Evolutionary conservation across 2,797 vertebrate genomes (phyloP).

Genomic region (Salmo trutta): DNA sequence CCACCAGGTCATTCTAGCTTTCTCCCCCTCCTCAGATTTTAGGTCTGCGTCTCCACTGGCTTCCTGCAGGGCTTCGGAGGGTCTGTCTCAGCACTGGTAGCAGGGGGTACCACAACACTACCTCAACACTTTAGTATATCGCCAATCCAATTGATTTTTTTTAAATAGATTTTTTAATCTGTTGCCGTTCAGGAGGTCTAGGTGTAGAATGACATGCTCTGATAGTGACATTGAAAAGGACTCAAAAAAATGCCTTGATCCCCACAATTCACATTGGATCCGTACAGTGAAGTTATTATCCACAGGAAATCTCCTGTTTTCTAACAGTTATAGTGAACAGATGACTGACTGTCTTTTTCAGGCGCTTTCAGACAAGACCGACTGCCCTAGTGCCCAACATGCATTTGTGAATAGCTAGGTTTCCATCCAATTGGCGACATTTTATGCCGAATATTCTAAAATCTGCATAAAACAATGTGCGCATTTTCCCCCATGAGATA

Average conservation of each 20-base stretch:
- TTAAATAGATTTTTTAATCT: not conserved
- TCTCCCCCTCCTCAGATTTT: not conserved
- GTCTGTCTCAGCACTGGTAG: not conserved
- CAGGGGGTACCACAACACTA: constrained; percentile 2
- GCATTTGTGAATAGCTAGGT: not conserved
- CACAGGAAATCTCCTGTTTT: no score
- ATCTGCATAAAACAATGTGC: not conserved
- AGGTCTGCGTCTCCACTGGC: not conserved
- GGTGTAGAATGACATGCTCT: no score
- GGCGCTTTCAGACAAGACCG: not conserved
- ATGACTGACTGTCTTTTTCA: not conserved
- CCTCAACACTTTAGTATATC: not conserved
- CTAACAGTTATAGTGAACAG: not conserved
- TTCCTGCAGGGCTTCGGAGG: constrained; percentile 4
- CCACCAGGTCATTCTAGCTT: not conserved
- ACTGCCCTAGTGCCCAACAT: not conserved
- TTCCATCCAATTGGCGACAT: not conserved
- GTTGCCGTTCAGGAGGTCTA: no score
- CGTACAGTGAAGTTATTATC: no score
- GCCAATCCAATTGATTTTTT: not conserved
- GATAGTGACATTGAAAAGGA: no score
- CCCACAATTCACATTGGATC: no score
- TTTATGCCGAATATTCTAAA: not conserved
- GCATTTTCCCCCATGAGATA: no score
- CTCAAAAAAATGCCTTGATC: no score